A percentile compares a stretch with the other conserved stretches of the same genome.
These are phyloP conservation scores for Cydia pomonella DNA, from an alignment of 1,140 invertebrate species.

Conservation along the genomic window DNA sequence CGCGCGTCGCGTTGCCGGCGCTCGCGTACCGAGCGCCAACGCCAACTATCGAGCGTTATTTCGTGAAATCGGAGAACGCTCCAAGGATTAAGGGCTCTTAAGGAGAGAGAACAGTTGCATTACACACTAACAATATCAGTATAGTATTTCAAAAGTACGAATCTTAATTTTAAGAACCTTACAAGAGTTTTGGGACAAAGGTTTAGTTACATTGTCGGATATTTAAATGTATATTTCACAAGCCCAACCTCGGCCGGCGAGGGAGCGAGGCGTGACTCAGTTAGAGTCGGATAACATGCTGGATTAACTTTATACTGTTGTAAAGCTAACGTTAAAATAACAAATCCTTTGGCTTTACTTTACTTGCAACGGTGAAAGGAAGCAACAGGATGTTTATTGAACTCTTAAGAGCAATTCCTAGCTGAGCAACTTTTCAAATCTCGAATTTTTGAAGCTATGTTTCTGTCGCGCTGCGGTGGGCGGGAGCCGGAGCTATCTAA, in stretches of 20 bases:
- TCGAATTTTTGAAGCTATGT: too few species aligned
- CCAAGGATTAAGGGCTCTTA: too few species aligned
- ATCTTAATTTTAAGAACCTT: background rate
- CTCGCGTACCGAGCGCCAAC: too few species aligned
- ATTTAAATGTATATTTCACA: constrained; percentile 41
- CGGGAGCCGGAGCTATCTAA: too few species aligned
- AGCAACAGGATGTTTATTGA: constrained; percentile 8
- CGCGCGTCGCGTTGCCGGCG: too few species aligned
- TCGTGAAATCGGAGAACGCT: too few species aligned
- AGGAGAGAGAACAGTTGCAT: background rate
- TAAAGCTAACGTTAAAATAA: constrained; percentile 23
- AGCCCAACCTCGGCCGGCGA: constrained; percentile 40
- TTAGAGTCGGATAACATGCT: constrained; percentile 34
- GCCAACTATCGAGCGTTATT: too few species aligned
- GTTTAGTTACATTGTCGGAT: constrained; percentile 14
- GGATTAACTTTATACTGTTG: constrained; percentile 27
- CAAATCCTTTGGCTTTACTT: constrained; percentile 22
- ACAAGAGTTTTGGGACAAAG: constrained; percentile 10
- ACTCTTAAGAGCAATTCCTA: too few species aligned
- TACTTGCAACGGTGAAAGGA: constrained; percentile 18
- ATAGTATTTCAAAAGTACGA: background rate
- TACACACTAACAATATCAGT: background rate
- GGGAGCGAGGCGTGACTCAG: constrained; percentile 41
- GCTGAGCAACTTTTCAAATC: too few species aligned
- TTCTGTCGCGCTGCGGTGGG: too few species aligned